Base-by-base conservation (phyloP, 2,113 vertebrate species). In the Crotalus helleri region DNA sequence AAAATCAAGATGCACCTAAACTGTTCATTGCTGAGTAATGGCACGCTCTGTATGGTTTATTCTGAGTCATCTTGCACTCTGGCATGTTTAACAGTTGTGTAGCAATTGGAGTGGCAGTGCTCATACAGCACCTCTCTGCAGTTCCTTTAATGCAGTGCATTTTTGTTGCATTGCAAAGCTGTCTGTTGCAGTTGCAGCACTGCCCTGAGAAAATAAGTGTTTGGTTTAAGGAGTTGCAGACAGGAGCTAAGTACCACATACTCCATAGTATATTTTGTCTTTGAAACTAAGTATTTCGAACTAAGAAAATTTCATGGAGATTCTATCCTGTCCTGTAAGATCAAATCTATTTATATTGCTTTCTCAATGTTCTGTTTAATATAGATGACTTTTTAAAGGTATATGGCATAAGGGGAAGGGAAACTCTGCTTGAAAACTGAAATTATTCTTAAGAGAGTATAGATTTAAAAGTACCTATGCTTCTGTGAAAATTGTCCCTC, bases 21-120 rank as follows among this genome's bases (percentile, higher is more conserved):
- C 89, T 13, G 88, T 46, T 91, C 23, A 29, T 86, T 3, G 0
- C 0, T 0, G 74, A 26, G 1, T 0, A 2, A 90, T 69, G 0
- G 0, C 2, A 1, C 5, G 2, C 9, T 10, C 1, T 1, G 7
- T 29, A 33, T 54, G 21, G 5, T 15, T 93, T 64, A 55, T 91
- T 90, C 54, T 24, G 3, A 89, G n/a, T 23, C 91, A 26, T 59
- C 49, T 91, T 81, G n/a, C 55, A 24, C 24, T 29, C 46, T 86
- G 55, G 54, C 81, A 53, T 3, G 10, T 59, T 49, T 49, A 86
- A 57, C 55, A 57, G 55, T 57, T 57, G 55, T 17, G 55, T 19
- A 57, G 55, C 55, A 57, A 15, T 57, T 57, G 55, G 55, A 57
- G 55, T 19, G 55, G 19, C 17, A 57, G 55, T 55, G 54, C 54